A percentile compares a stretch with the other conserved stretches of the same genome.
Evolutionary conservation across 1,140 invertebrate species (phyloP).

Genomic region (Aphis gossypii): DNA sequence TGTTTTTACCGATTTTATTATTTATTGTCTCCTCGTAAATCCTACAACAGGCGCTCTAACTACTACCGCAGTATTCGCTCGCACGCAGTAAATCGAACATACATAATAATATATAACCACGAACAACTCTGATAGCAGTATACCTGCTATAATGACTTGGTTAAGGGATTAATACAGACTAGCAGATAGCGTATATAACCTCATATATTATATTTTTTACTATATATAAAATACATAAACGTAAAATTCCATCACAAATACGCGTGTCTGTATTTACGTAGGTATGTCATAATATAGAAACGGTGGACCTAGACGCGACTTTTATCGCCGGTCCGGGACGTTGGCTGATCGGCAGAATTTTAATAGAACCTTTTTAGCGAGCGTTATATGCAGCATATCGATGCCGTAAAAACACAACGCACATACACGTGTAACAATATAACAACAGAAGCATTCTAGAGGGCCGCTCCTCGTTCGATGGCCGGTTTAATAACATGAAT

Average conservation of each 20-base stretch:
- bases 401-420: neutral
- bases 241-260: too few species aligned
- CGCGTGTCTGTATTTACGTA: too few species aligned
- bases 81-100: neutral
- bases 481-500: neutral
- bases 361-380: neutral
- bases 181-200: neutral
- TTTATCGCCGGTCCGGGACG: neutral
- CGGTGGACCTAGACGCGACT: neutral
- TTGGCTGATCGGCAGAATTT: neutral
- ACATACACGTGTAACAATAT: neutral
- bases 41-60: neutral
- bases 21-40: neutral
- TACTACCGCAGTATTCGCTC: neutral
- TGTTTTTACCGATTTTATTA: constrained; percentile 16
- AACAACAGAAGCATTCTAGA: neutral
- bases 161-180: neutral
- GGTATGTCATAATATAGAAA: neutral
- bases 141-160: neutral
- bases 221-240: neutral
- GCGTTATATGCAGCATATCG: neutral
- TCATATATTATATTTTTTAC: neutral
- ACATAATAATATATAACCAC: neutral
- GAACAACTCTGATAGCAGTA: neutral
- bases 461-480: neutral